Evolutionary conservation across 2,888 invertebrate genomes (phyloP).

Genomic region (Syritta pipiens): DNA sequence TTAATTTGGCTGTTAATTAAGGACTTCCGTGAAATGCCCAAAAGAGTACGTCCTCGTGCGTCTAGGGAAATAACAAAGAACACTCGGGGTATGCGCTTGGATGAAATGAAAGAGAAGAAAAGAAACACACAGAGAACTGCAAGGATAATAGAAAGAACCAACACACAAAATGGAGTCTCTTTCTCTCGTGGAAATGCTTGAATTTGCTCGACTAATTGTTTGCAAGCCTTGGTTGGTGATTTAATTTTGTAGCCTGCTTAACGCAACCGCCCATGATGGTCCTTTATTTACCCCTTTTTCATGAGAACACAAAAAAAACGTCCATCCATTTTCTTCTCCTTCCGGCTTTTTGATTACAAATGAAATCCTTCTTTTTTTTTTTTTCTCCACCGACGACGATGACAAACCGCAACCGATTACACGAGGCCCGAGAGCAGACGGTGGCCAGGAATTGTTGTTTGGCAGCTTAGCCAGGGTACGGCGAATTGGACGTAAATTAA

Average conservation of each 20-base stretch:
- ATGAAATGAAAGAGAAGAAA: background rate
- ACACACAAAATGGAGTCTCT: background rate
- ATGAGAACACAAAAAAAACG: too few relatives aligned
- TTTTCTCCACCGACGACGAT: background rate
- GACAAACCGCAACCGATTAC: background rate
- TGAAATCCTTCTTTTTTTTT: too few relatives aligned
- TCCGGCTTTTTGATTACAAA: slow-evolving; percentile 30
- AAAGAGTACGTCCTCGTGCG: slow-evolving; percentile 1
- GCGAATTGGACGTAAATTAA: slow-evolving; percentile 21
- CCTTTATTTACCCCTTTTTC: background rate
- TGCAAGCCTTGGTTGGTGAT: slow-evolving; percentile 34
- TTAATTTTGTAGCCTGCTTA: slow-evolving; percentile 41
- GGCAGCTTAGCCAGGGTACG: background rate
- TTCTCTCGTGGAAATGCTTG: background rate
- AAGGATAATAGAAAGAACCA: background rate
- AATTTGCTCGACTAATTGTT: slow-evolving; percentile 41
- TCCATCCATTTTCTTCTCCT: background rate
- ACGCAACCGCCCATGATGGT: slow-evolving; percentile 42
- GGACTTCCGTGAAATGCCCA: slow-evolving; percentile 1
- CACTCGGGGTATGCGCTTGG: background rate
- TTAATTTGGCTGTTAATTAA: background rate
- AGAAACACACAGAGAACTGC: background rate
- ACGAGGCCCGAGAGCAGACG: slow-evolving; percentile 9
- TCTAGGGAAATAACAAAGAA: slow-evolving; percentile 12
- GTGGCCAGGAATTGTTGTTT: slow-evolving; percentile 25